Percentiles rank a stretch among this genome's conserved stretches.
phyloP scores from a whole-genome alignment of 2,888 invertebrate species.

The Magallana nippona region DNA sequence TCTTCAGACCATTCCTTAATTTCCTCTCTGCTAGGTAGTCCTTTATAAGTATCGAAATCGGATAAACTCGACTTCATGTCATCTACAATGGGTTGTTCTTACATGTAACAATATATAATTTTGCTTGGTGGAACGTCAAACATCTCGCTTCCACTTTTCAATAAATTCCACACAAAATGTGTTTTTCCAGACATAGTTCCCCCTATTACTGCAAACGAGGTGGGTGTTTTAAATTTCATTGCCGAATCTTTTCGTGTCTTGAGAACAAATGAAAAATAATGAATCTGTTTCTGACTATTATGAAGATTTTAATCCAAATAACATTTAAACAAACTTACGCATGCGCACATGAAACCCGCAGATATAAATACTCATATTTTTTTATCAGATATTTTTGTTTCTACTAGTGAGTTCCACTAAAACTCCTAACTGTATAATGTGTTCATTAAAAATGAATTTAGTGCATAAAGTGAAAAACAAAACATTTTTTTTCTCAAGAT shows the following conservation, averaged over 20 bases:
- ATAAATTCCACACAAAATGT: background rate
- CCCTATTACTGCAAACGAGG: conserved; percentile 8
- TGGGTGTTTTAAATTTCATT: conserved; percentile 9
- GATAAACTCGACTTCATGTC: conserved; percentile 28
- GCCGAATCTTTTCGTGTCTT: background rate
- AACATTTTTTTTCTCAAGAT: background rate
- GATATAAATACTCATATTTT: no score
- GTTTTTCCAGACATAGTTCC: conserved; percentile 36
- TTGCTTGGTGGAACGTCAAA: conserved; percentile 23
- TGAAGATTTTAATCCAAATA: background rate
- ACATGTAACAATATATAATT: conserved; percentile 30
- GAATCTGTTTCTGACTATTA: background rate
- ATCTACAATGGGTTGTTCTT: conserved; percentile 23
- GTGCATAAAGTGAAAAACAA: background rate
- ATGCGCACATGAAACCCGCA: background rate
- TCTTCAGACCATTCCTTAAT: conserved; percentile 35
- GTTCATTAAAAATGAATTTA: background rate
- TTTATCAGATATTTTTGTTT: no score
- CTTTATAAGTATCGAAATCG: conserved; percentile 14
- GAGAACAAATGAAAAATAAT: background rate
- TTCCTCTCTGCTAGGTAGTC: conserved; percentile 40
- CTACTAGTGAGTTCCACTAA: no score
- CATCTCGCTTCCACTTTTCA: conserved; percentile 22
- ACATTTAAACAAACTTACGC: background rate
- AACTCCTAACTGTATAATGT: no score